Evolutionary conservation across 2,888 invertebrate species (phyloP).

Genomic region (Sthenelais limicola): DNA sequence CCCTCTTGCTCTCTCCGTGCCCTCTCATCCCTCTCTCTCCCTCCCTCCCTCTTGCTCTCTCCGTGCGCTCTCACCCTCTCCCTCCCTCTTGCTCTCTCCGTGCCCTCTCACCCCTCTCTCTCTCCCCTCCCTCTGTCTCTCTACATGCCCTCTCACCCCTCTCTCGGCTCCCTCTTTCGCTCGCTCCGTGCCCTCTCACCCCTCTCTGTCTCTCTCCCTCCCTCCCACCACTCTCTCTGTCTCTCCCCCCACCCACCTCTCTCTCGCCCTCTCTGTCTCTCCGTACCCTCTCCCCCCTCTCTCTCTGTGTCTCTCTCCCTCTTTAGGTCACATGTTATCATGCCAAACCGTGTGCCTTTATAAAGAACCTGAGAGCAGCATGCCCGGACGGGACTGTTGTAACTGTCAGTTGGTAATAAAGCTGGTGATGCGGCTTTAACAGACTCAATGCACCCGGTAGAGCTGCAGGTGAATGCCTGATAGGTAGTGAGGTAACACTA

Average conservation of each 20-base stretch:
- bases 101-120: background rate
- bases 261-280: background rate
- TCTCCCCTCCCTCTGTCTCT: background rate
- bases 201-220: background rate
- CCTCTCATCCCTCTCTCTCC: background rate
- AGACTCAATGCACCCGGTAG: no score
- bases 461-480: no score
- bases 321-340: no score
- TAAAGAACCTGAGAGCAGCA: no score
- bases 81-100: background rate
- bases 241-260: background rate
- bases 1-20: background rate
- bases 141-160: background rate
- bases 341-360: no score
- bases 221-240: background rate
- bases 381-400: no score
- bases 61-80: constrained; percentile 1
- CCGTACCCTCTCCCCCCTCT: background rate
- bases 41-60: background rate
- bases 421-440: no score
- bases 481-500: no score
- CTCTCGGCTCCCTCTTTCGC: background rate
- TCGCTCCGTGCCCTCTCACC: background rate
- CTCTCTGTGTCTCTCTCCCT: background rate
- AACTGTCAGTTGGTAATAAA: no score